These are phyloP conservation scores for Platysternon megacephalum DNA, from an alignment of 2,113 vertebrate species.

Conservation along the genomic window DNA sequence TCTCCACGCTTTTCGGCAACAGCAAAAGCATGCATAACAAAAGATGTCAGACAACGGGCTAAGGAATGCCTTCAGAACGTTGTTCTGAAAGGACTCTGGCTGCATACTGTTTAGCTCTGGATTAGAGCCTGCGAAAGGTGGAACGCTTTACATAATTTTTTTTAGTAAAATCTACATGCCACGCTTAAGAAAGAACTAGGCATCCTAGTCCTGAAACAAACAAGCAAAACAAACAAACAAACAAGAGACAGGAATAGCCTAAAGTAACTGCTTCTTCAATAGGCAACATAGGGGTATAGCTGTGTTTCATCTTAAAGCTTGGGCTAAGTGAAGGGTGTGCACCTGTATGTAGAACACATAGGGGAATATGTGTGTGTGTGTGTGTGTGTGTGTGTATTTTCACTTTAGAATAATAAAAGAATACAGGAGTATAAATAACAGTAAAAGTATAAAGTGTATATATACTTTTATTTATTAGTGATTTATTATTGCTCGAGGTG, in stretches of 20 bases:
- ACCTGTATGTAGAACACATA: neutral
- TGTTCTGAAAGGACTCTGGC: conserved; percentile 30
- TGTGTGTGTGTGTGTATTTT: neutral
- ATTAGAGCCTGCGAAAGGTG: neutral
- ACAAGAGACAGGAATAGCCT: neutral
- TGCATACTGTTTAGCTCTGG: neutral
- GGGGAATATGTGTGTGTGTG: neutral
- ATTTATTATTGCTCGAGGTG: neutral
- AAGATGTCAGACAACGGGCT: conserved; percentile 13
- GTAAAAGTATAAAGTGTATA: neutral
- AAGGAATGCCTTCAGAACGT: conserved; percentile 13
- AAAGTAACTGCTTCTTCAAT: neutral
- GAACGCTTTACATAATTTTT: neutral
- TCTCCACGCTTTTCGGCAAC: neutral
- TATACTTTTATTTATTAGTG: neutral
- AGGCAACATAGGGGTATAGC: neutral
- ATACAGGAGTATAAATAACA: neutral
- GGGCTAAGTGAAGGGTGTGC: neutral
- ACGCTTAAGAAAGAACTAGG: neutral
- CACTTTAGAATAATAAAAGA: neutral
- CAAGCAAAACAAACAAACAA: neutral
- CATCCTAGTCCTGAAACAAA: neutral
- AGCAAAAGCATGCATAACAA: conserved; percentile 4
- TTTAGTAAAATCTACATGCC: neutral
- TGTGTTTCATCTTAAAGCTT: neutral